phyloP scores from a whole-genome alignment of 64 coral and sea anemone species.

The Exaiptasia diaphana region DNA sequence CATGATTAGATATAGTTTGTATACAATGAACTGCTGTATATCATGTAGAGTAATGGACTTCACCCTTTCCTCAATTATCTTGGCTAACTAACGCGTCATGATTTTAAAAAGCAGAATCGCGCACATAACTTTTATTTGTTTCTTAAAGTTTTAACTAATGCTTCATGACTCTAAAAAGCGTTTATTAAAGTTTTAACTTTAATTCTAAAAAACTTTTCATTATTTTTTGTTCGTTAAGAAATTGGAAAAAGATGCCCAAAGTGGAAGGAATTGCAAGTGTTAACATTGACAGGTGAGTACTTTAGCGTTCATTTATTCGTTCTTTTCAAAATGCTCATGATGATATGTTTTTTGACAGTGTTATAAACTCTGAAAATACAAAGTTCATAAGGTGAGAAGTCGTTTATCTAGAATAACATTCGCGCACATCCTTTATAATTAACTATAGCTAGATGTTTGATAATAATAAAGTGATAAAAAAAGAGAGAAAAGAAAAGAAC shows the following conservation, averaged over 20 bases:
- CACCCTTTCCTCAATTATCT: too few species aligned
- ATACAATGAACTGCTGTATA: too few species aligned
- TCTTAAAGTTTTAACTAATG: too few species aligned
- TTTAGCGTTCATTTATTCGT: not conserved
- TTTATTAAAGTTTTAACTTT: not conserved
- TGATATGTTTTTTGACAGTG: slow-evolving; percentile 54
- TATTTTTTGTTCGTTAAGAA: slow-evolving; percentile 42
- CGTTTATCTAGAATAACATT: not conserved
- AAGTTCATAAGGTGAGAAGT: slow-evolving; percentile 83
- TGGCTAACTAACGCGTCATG: too few species aligned
- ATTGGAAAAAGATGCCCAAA: slow-evolving; percentile 99
- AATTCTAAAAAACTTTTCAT: not conserved
- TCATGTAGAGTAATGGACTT: too few species aligned
- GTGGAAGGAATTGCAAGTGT: slow-evolving; percentile 98
- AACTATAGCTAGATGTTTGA: too few species aligned
- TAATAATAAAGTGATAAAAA: too few species aligned
- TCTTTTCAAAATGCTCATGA: not conserved
- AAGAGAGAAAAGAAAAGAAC: too few species aligned
- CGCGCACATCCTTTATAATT: not conserved
- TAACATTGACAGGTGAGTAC: slow-evolving; percentile 91
- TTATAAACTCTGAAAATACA: slow-evolving; percentile 86
- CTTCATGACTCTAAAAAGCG: too few species aligned
- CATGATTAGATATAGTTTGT: not conserved
- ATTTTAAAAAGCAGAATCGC: too few species aligned
- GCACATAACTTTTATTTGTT: too few species aligned